Evolutionary conservation across 1,140 invertebrate species (phyloP).

Genomic region (Drosophila lowei): DNA sequence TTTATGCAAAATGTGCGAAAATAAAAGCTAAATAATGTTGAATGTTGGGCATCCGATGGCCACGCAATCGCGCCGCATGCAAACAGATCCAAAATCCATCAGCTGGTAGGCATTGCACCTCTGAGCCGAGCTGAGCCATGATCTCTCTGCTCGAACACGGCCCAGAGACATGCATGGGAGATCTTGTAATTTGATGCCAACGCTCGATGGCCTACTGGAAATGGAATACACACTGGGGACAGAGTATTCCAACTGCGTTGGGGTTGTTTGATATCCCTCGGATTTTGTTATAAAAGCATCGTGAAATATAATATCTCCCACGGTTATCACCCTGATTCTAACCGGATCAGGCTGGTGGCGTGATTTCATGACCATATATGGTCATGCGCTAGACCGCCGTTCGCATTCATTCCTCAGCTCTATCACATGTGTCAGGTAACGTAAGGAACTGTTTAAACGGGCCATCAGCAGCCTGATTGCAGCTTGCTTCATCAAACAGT

Average conservation of each 20-base stretch:
- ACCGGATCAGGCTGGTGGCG: too few species aligned
- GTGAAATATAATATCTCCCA: too few species aligned
- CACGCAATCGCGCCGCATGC: constrained; percentile 51
- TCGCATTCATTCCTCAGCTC: too few species aligned
- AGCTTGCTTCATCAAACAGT: too few species aligned
- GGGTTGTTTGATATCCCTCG: background rate
- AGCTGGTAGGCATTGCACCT: constrained; percentile 30
- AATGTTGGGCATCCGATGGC: constrained; percentile 57
- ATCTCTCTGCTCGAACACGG: constrained; percentile 23
- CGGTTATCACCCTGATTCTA: too few species aligned
- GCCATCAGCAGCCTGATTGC: too few species aligned
- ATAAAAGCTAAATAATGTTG: constrained; percentile 74
- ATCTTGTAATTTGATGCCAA: constrained; percentile 69
- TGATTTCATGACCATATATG: too few species aligned
- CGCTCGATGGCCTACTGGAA: constrained; percentile 20
- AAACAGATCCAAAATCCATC: constrained; percentile 63
- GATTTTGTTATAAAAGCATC: too few species aligned
- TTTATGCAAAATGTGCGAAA: constrained; percentile 81
- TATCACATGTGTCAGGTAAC: too few species aligned
- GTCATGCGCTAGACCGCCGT: too few species aligned
- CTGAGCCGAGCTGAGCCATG: constrained; percentile 25
- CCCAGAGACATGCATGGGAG: constrained; percentile 36
- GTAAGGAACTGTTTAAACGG: too few species aligned
- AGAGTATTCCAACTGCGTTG: background rate
- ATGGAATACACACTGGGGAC: background rate